A percentile compares a stretch with the other conserved stretches of the same genome.
Conservation (phyloP, 2,113 vertebrate genomes). For the Okapia johnstoni region DNA sequence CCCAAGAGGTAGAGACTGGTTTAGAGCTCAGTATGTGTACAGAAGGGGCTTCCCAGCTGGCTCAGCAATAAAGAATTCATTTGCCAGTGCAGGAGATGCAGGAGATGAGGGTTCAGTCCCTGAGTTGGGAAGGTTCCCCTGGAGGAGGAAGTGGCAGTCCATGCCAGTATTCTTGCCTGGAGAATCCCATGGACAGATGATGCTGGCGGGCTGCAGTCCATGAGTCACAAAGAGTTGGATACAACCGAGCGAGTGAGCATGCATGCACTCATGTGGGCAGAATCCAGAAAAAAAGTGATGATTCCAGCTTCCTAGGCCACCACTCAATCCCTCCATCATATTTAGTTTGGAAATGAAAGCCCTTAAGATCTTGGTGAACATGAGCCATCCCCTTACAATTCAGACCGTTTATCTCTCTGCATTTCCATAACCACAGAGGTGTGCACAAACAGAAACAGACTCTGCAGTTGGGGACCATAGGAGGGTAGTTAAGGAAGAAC, state of each 20-base stretch:
- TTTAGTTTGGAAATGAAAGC: neutral
- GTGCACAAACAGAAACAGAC: neutral
- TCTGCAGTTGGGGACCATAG: neutral
- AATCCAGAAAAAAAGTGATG: neutral
- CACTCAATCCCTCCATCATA: neutral
- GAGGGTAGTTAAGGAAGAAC: neutral
- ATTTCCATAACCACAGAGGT: neutral
- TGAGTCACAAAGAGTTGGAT: neutral
- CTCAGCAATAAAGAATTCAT: fast-evolving
- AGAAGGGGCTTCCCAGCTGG: neutral
- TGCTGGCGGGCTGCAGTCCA: neutral
- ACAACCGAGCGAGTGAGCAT: neutral
- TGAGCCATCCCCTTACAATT: neutral
- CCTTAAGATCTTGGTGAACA: neutral
- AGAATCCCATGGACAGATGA: neutral
- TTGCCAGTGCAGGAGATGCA: neutral
- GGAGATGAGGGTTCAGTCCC: neutral
- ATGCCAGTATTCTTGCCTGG: neutral
- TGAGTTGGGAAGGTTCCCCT: neutral
- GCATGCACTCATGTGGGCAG: neutral
- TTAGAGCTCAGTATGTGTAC: neutral
- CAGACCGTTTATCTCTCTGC: neutral
- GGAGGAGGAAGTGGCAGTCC: neutral
- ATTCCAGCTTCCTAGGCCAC: neutral
- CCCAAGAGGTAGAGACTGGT: neutral